Percentiles rank a stretch among this genome's conserved stretches.
phyloP scores from a whole-genome alignment of 1,140 invertebrate genomes.

The Glomeris maerens region DNA sequence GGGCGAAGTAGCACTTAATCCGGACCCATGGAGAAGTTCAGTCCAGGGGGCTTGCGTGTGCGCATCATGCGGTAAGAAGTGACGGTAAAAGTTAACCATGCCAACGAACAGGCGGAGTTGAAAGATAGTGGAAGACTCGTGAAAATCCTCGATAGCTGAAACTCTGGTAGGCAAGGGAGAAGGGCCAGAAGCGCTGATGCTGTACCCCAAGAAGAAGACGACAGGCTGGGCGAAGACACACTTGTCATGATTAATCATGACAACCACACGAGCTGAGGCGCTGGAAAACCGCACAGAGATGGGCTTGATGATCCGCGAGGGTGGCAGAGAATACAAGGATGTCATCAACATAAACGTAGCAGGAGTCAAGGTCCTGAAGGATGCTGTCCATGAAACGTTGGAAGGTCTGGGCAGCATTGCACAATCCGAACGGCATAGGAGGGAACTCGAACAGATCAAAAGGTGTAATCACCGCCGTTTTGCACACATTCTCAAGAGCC shows the following conservation, averaged over 20 bases:
- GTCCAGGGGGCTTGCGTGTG: conserved; percentile 12
- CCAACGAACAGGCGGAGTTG: conserved; percentile 27
- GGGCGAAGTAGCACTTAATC: not conserved
- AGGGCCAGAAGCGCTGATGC: conserved; percentile 23
- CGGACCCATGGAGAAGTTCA: not conserved
- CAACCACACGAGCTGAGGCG: conserved; percentile 21
- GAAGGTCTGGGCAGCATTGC: conserved; percentile 32
- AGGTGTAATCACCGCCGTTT: conserved; percentile 19
- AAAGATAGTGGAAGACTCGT: conserved; percentile 22
- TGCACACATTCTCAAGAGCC: conserved; percentile 17
- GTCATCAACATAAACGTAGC: conserved; percentile 37
- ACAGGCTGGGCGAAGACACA: conserved; percentile 11
- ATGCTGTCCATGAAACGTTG: conserved; percentile 36
- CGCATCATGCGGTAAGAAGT: conserved; percentile 25
- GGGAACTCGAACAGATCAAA: conserved; percentile 28
- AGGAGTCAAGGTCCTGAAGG: conserved; percentile 26
- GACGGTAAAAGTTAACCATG: conserved; percentile 30
- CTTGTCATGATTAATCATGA: conserved; percentile 23
- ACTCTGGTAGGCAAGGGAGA: conserved; percentile 23
- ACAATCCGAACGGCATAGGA: conserved; percentile 32
- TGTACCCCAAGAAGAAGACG: conserved; percentile 25
- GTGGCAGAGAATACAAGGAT: conserved; percentile 32
- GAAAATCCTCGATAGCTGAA: conserved; percentile 25
- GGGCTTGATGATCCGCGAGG: conserved; percentile 25
- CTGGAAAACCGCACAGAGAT: conserved; percentile 27